Base-by-base conservation (phyloP, 2,888 invertebrate species). In the Euplexia lucipara region DNA sequence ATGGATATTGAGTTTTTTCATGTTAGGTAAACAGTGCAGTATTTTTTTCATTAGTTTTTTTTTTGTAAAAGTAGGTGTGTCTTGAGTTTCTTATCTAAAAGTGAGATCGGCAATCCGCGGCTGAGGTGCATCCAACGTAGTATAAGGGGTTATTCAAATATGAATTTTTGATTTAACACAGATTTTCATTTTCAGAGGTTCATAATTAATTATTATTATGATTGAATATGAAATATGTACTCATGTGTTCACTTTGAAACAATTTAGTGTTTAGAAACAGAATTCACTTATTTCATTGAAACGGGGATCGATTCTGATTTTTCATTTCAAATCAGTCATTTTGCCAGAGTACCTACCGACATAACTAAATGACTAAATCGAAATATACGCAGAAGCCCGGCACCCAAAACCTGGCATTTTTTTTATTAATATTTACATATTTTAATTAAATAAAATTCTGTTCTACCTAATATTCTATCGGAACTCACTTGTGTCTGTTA, bases 1-100 rank as follows among this genome's bases (percentile, higher is more conserved):
- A 42, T 45, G 14, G 14, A 14, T 51, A 53, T 56, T 10, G 6
- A 10, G 26, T 14, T 32, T 49, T 56, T 18, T 61, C 9, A 0
- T 42, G 37, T 39, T 41, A 51, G 20, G 61, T 72, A 62, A 72
- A 72, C 51, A 71, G 12, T 39, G 16, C 4, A 44, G 16, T 12
- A 26, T 1, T n/a, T 58, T 47, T 51, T 52, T 12, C n/a, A n/a
- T 51, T 0, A 0, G n/a, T 30, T 34, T 1, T 1, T 12, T 51
- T 63, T 47, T 54, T 20, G 32, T 45, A 0, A 0, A 10, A 2
- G 18, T 62, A 39, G 65, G 66, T 54, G 54, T 39, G 34, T 14
- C 14, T 53, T 26, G 3, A 7, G 18, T 20, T 30, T 12, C 7
- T 10, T 16, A 68, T 51, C 39, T 39, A 34, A 2, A 51, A 34